Base-by-base conservation (phyloP, 2,888 invertebrate genomes). In the Apamea crenata region DNA sequence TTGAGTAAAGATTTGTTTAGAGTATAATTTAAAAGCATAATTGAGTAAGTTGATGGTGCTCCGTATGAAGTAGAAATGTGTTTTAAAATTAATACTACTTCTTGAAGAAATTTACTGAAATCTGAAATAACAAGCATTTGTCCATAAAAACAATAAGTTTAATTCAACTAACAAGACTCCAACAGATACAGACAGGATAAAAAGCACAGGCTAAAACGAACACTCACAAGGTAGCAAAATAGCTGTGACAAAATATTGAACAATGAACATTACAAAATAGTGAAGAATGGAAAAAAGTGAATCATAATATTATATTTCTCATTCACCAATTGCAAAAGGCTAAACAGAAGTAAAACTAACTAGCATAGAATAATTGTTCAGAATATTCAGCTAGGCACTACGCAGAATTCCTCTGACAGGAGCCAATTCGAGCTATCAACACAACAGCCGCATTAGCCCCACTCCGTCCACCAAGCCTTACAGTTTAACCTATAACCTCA, bases 401-500 rank as follows among this genome's bases (percentile, higher is more conserved):
- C 12, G 71, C 71, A 78, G 71, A 56, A 56, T 66, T 29, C 14
- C 29, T 36, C 40, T 81, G 83, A 81, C 85, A 87, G 80, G 74
- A 83, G 87, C 87, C 78, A 88, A 87, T 87, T 82, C 73, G 47
- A 81, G 75, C 72, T 78, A 79, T 71, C 77, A 78, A 40, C 68
- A 86, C 84, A 77, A 82, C 77, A 83, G 77, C 68, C 83, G 81
- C 85, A 88, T 90, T 90, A 88, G 86, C 75, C 78, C 73, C 86
- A 86, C 71, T 84, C 87, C 73, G 77, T 87, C 84, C 76, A 82
- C 83, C 63, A 47, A 77, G 71, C 68, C 80, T 77, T 85, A 83
- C 78, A 83, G 77, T 72, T 78, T 86, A 81, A 91, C 91, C 88
- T 88, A 16, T 87, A 83, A 91, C 90, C 92, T 86, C 76, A 70